These are phyloP conservation scores for Bradypodion ventrale DNA, from an alignment of 2,797 vertebrate genomes.

Conservation along the genomic window DNA sequence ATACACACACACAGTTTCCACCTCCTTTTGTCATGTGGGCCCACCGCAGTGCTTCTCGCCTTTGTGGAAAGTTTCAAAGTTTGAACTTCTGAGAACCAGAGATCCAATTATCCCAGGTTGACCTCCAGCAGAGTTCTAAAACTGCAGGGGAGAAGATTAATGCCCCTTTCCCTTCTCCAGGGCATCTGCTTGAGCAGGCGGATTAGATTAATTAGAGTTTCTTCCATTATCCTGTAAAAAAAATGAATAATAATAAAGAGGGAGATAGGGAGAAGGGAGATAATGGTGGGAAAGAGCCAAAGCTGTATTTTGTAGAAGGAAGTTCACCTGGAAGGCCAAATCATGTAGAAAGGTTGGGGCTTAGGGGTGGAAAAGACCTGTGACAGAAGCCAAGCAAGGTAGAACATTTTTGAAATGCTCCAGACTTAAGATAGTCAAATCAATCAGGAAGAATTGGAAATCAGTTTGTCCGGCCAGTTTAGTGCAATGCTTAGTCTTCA, in stretches of 20 bases:
- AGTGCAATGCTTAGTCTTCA: no score
- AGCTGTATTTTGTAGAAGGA: background rate
- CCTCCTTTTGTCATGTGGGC: background rate
- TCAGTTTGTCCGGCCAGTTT: no score
- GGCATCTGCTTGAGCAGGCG: background rate
- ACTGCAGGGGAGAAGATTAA: background rate
- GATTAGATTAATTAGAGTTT: background rate
- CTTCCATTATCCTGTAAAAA: background rate
- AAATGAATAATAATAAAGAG: background rate
- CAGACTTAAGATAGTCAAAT: background rate
- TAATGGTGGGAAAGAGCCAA: background rate
- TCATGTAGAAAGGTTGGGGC: no score
- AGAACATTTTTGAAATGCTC: no score
- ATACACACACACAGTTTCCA: background rate
- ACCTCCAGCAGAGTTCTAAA: background rate
- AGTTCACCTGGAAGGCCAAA: no score
- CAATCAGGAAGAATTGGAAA: no score
- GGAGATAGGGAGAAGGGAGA: no score
- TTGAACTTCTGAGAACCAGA: conserved; percentile 13
- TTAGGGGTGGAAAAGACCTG: no score
- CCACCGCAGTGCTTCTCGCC: background rate
- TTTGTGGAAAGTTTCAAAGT: background rate
- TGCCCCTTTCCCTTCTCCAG: background rate
- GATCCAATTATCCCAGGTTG: background rate
- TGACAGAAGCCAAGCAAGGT: background rate